Conservation (phyloP, 2,888 invertebrate genomes). For the Cheilosia scutellata region DNA sequence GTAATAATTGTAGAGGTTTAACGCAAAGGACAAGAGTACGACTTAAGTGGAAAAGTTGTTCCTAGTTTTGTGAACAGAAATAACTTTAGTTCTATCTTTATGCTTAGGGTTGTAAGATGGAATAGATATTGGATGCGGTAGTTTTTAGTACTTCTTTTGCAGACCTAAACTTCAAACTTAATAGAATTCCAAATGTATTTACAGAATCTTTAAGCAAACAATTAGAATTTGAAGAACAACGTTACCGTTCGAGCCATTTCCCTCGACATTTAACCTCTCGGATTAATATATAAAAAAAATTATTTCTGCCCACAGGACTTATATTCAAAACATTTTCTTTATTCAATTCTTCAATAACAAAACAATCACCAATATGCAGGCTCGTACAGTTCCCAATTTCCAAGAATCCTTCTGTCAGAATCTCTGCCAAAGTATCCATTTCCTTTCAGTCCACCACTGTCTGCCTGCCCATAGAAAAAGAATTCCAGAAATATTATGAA, state of each 20-base stretch:
- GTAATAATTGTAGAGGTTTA: conserved; percentile 51
- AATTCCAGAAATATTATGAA: background rate
- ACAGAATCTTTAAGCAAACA: no score
- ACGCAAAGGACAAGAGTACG: conserved; percentile 19
- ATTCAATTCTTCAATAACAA: conserved; percentile 3
- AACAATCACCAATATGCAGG: background rate
- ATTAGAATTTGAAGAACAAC: no score
- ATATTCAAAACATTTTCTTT: conserved; percentile 10
- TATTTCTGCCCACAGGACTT: background rate
- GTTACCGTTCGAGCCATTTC: no score
- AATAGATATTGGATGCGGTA: no score
- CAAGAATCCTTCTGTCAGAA: conserved; percentile 23
- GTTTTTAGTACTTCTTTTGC: no score
- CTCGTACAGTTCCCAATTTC: background rate
- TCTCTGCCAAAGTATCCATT: conserved; percentile 54
- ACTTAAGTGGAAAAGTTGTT: conserved; percentile 38
- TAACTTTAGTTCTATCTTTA: background rate
- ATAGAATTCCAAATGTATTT: no score
- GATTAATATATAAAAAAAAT: no score
- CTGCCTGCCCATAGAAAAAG: background rate
- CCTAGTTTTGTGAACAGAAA: background rate
- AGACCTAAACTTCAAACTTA: no score
- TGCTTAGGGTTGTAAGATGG: background rate
- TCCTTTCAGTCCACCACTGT: conserved; percentile 3
- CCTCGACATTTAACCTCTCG: no score